Percentiles rank a stretch among this genome's conserved stretches.
phyloP scores from a whole-genome alignment of 2,797 vertebrate genomes.

The Clarias fuscus region DNA sequence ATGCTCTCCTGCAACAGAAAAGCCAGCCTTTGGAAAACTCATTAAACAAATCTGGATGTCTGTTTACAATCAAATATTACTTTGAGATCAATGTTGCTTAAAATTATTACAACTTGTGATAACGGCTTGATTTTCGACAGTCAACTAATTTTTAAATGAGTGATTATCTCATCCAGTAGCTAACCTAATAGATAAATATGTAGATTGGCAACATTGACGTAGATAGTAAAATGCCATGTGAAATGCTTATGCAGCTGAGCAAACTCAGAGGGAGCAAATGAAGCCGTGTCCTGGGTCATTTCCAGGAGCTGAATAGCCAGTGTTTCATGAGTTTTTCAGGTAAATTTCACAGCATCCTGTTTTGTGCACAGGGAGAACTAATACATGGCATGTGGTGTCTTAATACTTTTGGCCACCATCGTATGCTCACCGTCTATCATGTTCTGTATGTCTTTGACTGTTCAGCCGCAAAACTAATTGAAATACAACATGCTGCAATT shows the following conservation, averaged over 20 bases:
- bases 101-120: not conserved
- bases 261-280: not conserved
- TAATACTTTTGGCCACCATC: too few species aligned
- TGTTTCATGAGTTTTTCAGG: too few species aligned
- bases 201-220: not conserved
- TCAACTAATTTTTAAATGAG: not conserved
- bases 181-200: not conserved
- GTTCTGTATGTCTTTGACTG: not conserved
- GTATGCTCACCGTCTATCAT: too few species aligned
- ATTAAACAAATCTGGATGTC: not conserved
- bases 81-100: not conserved
- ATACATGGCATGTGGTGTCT: too few species aligned
- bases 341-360: too few species aligned
- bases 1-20: conserved; percentile 87
- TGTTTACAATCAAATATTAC: not conserved
- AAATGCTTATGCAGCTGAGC: not conserved
- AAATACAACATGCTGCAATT: not conserved
- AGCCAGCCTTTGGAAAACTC: not conserved
- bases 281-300: too few species aligned
- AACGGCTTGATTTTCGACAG: not conserved
- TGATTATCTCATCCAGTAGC: not conserved
- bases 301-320: too few species aligned
- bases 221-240: not conserved
- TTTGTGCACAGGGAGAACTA: too few species aligned
- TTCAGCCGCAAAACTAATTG: not conserved